A percentile compares a stretch with the other conserved stretches of the same genome.
phyloP scores from a whole-genome alignment of 2,797 vertebrate species.

The Eremophila alpestris region DNA sequence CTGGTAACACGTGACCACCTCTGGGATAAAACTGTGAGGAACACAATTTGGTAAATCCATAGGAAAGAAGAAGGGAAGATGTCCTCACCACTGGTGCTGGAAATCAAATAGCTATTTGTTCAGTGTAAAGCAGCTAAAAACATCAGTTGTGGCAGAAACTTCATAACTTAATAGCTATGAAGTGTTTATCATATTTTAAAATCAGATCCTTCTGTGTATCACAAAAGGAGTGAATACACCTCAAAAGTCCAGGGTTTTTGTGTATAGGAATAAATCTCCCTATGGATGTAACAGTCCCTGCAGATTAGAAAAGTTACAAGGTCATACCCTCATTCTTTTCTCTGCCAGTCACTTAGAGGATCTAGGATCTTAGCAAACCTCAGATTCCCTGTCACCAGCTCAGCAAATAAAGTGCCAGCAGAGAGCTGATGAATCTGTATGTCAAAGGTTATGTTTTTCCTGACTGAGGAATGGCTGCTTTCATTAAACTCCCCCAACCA shows the following conservation, averaged over 20 bases:
- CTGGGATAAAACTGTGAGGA: background rate
- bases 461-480: background rate
- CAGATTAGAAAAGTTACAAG: background rate
- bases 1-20: background rate
- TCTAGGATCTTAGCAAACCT: background rate
- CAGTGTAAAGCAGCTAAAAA: background rate
- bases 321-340: background rate
- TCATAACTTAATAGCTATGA: background rate
- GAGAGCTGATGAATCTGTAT: background rate
- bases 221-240: background rate
- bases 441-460: background rate
- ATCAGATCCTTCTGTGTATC: background rate
- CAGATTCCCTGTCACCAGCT: background rate
- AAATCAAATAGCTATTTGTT: background rate
- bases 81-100: rapidly evolving
- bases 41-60: background rate
- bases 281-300: background rate
- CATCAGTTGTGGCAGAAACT: background rate
- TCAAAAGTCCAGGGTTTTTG: background rate
- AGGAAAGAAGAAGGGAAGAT: background rate
- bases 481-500: background rate
- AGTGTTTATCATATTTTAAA: background rate
- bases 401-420: background rate
- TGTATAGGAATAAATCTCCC: background rate
- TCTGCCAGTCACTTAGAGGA: background rate